These are phyloP conservation scores for Beroe ovata DNA, from an alignment of 37 sponge, comb jelly and placozoan genomes.

Conservation along the genomic window DNA sequence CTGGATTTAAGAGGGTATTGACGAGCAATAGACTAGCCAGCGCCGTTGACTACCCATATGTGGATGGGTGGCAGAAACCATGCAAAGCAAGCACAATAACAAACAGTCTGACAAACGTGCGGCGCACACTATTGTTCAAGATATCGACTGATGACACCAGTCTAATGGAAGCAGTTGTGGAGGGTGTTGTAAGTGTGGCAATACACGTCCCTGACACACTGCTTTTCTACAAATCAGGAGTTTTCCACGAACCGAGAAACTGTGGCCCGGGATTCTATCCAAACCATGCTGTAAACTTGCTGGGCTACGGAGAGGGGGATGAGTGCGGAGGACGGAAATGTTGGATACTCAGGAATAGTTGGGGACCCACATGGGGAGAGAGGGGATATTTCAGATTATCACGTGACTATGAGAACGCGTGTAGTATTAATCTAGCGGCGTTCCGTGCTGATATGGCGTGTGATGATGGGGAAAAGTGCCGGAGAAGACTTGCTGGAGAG, in stretches of 20 bases:
- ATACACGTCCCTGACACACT: background rate
- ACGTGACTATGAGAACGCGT: conserved; percentile 14
- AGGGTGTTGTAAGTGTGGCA: conserved; percentile 17
- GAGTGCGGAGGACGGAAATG: background rate
- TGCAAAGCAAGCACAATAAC: background rate
- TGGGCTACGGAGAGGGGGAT: conserved; percentile 17
- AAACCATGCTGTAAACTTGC: conserved; percentile 54
- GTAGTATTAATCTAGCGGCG: background rate
- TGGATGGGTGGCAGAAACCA: background rate
- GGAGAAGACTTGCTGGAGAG: too few species aligned
- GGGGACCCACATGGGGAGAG: conserved; percentile 39
- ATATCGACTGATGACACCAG: background rate
- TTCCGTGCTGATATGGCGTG: background rate
- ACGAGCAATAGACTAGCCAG: background rate
- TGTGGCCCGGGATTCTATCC: background rate
- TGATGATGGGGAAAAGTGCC: background rate
- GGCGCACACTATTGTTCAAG: background rate
- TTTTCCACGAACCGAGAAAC: background rate
- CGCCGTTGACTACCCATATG: background rate
- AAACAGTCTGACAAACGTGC: background rate
- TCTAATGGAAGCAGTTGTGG: conserved; percentile 8
- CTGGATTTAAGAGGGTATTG: background rate
- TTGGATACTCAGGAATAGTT: conserved; percentile 51
- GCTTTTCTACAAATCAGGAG: conserved; percentile 5
- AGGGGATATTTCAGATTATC: background rate